Evolutionary conservation across 1,140 invertebrate species (phyloP).

Genomic region (Dendroctonus ponderosae): DNA sequence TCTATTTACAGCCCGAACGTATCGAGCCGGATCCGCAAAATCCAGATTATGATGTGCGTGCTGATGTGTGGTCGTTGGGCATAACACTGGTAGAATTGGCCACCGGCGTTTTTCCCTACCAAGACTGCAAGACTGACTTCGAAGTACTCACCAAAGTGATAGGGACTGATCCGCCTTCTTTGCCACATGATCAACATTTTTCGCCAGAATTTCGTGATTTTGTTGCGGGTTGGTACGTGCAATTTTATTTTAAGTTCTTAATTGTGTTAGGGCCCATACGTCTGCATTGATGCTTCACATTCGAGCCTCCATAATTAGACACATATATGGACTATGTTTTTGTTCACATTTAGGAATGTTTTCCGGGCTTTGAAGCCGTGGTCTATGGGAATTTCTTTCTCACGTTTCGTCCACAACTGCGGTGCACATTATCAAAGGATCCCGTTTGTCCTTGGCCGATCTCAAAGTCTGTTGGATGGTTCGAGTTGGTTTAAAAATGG

Average conservation of each 20-base stretch:
- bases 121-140: conserved; percentile 93
- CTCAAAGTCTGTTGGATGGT: too few relatives aligned
- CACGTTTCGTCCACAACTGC: too few relatives aligned
- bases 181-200: conserved; percentile 77
- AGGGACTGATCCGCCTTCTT: conserved; percentile 79
- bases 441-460: too few relatives aligned
- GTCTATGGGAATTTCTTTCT: too few relatives aligned
- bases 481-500: too few relatives aligned
- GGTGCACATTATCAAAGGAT: too few relatives aligned
- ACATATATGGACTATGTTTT: too few relatives aligned
- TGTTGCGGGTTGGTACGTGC: conserved; percentile 73
- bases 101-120: conserved; percentile 87
- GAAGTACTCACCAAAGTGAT: conserved; percentile 90
- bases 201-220: conserved; percentile 81
- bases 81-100: conserved; percentile 94
- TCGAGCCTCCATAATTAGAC: too few relatives aligned
- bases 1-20: conserved; percentile 79
- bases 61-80: conserved; percentile 98
- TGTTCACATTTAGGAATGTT: too few relatives aligned
- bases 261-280: too few relatives aligned
- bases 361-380: too few relatives aligned
- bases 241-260: background rate
- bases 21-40: conserved; percentile 87
- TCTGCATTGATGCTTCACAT: too few relatives aligned
- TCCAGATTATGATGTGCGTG: conserved; percentile 95